A percentile compares a stretch with the other conserved stretches of the same genome.
Evolutionary conservation across 2,888 invertebrate species (phyloP).

Genomic region (Torymus aiolomorphi): DNA sequence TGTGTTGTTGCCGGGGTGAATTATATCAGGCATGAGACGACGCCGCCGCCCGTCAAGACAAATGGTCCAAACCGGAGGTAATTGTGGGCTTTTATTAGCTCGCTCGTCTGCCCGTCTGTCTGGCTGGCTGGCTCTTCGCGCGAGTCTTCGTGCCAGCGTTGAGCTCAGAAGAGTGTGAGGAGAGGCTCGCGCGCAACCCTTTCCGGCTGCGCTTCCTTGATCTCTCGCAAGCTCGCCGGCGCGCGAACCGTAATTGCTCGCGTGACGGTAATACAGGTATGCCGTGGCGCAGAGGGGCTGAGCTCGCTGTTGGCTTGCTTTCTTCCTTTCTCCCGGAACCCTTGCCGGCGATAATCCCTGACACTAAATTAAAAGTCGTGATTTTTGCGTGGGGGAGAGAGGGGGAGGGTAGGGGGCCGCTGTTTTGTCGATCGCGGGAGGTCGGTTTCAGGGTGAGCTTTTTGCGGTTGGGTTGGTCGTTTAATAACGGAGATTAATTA

Average conservation of each 20-base stretch:
- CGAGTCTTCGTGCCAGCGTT: conserved; percentile 58
- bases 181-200: conserved; percentile 59
- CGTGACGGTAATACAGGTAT: conserved; percentile 74
- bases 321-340: not conserved
- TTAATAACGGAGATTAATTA: too few relatives aligned
- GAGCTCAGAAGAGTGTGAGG: conserved; percentile 27
- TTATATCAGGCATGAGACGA: conserved; percentile 75
- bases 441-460: too few relatives aligned
- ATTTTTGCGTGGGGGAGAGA: conserved; percentile 27
- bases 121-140: not conserved
- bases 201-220: conserved; percentile 58
- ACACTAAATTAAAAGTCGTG: conserved; percentile 15
- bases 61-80: conserved; percentile 76
- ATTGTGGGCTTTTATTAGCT: conserved; percentile 76
- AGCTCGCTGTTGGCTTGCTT: not conserved
- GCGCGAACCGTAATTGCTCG: conserved; percentile 72
- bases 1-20: conserved; percentile 76
- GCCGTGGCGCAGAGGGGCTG: conserved; percentile 58
- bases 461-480: too few relatives aligned
- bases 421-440: conserved; percentile 50
- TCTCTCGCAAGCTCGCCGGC: conserved; percentile 40
- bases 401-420: not conserved
- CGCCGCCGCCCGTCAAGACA: conserved; percentile 71
- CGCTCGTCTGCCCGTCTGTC: not conserved
- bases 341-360: conserved; percentile 26